These are phyloP conservation scores for Elaphurus davidianus DNA, from an alignment of 2,113 vertebrate genomes.

Conservation along the genomic window DNA sequence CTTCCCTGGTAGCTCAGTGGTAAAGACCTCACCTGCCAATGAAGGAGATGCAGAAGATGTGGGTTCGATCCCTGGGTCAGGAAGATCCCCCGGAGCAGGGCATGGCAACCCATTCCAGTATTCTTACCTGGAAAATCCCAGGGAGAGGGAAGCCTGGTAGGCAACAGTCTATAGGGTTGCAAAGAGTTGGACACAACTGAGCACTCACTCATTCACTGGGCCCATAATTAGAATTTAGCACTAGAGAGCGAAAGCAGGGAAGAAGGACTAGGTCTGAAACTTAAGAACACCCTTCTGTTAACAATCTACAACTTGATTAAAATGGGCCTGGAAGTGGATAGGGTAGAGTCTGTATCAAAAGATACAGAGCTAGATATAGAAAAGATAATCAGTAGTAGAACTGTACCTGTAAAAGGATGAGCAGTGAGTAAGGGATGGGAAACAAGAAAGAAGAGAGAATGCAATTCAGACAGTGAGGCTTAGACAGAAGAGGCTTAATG, in stretches of 20 bases:
- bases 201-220: neutral
- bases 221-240: neutral
- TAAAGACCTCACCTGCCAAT: neutral
- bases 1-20: neutral
- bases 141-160: neutral
- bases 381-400: neutral
- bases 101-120: neutral
- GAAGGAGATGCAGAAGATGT: neutral
- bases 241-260: neutral
- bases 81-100: neutral
- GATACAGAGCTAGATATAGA: too few species aligned
- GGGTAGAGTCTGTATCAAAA: neutral
- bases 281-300: neutral
- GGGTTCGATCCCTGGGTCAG: neutral
- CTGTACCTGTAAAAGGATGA: neutral
- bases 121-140: neutral
- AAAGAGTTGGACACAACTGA: neutral
- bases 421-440: neutral
- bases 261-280: neutral
- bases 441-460: neutral
- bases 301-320: neutral
- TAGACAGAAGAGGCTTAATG: neutral
- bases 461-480: neutral
- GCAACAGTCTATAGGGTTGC: neutral
- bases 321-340: neutral